Evolutionary conservation across 1,140 invertebrate species (phyloP), one percentile per base, ranked within the genome.

Genomic region (Aphidius gifuensis): DNA sequence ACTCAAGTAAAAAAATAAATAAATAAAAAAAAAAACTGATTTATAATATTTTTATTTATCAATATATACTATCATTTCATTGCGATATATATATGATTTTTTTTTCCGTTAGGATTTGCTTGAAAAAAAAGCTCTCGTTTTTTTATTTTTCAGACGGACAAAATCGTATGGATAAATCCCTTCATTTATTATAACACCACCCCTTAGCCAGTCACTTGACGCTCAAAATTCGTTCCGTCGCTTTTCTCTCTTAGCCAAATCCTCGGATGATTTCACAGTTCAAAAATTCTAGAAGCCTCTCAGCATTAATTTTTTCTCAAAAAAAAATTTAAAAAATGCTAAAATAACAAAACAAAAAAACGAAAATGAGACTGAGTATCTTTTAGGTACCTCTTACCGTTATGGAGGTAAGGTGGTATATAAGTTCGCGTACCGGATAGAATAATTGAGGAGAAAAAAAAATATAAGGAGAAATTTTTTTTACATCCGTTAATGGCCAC

Each of bases 81-180:
- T 16, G 0, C 16, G 16, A 16, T 16, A 16, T 16, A 16, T 32
- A 4, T 4, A 32, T 32, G 4, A 32, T 32, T 32, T 32, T 32
- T 32, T 32, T 32, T 32, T 32, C 4, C 23, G 23, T 32, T 32
- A 32, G 23, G 23, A 32, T 32, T 32, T 32, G 4, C 16, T 38
- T 39, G 23, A 42, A 6, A 38, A 42, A 40, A 42, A 6, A 54
- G 39, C 39, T 11, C 39, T 11, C 40, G 6, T 11, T 9, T 39
- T 54, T 32, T 6, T 21, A 16, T 40, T 42, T 11, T 55, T 55
- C 1, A 43, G 2, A 4, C 11, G 44, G 45, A 60, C 62, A 60
- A 64, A 67, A 67, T 64, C 55, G 62, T 64, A 57, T 46, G 60
- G 48, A 62, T 67, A 64, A 67, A 67, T 67, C 60, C 53, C 53